phyloP scores from a whole-genome alignment of 2,113 vertebrate species.

The Nibea coibor region DNA sequence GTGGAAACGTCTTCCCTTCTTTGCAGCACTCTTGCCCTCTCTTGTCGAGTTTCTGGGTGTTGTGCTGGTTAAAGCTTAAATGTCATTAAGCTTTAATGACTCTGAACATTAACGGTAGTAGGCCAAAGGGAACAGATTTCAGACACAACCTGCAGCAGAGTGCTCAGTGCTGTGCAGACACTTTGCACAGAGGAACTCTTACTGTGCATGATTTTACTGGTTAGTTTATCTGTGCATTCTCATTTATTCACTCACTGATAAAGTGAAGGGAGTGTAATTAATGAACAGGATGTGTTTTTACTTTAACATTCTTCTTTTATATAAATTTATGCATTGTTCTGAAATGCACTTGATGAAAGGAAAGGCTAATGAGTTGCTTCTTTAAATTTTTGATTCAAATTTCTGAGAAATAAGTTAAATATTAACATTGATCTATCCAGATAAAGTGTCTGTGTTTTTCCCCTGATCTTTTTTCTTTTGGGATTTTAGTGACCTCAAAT shows the following conservation, averaged over 20 bases:
- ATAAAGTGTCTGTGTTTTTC: neutral
- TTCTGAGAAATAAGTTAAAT: neutral
- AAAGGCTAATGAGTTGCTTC: neutral
- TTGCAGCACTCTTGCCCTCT: constrained; percentile 54
- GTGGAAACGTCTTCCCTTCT: constrained; percentile 46
- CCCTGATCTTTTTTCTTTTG: neutral
- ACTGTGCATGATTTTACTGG: neutral
- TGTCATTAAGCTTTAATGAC: constrained; percentile 52
- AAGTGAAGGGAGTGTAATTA: neutral
- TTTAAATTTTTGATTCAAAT: neutral
- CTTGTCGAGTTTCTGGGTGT: constrained; percentile 69
- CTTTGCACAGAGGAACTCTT: neutral
- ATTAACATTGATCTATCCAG: neutral
- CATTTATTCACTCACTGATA: neutral
- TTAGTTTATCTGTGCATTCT: neutral
- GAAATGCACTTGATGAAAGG: neutral
- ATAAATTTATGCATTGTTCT: neutral
- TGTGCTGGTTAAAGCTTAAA: constrained; percentile 62
- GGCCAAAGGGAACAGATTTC: constrained; percentile 32
- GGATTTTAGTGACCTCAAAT: constrained; percentile 36
- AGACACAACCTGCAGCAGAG: neutral
- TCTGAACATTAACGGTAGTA: neutral
- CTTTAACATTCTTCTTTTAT: neutral
- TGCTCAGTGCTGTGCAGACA: neutral
- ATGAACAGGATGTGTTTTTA: neutral